Base-by-base conservation (phyloP, 1,140 invertebrate genomes). In the Orius insidiosus region DNA sequence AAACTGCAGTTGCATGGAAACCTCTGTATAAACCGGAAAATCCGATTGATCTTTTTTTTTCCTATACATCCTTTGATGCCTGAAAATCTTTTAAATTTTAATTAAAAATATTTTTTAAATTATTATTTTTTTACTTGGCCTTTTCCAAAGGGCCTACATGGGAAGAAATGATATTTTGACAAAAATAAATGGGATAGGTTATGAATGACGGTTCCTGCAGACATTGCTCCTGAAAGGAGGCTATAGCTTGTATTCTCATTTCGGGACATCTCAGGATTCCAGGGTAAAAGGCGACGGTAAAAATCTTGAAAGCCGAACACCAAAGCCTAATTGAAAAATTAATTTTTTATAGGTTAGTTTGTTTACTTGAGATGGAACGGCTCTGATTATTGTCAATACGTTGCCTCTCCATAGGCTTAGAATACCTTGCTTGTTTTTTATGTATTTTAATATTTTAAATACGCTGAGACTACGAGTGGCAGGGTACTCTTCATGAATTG, bases 261-360 rank as follows among this genome's bases (percentile, higher is more conserved):
- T n/a, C 35, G n/a, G n/a, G 35, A 11, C 35, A 36, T 11, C 35
- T 36, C n/a, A 36, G n/a, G 35, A 36, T 36, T n/a, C 14, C n/a
- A 36, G 3, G 14, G n/a, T n/a, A 36, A 15, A 15, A n/a, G 35
- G n/a, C 35, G 35, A 15, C 14, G 14, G 35, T 36, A 36, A 15
- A 36, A 36, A n/a, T 15, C 35, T 36, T 36, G 35, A 36, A 36
- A n/a, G 35, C n/a, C n/a, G 14, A 36, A 36, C 3, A 36, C 14
- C 5, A 36, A 15, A 11, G 35, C 35, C 35, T 36, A 4, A 33
- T 36, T 36, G 3, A 11, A 15, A 36, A 11, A 11, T 36, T n/a
- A 36, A 15, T n/a, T 15, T n/a, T n/a, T n/a, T n/a, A n/a, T 15
- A 11, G 9, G 9, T 36, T 36, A 4, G 3, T 36, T 36, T 36